Evolutionary conservation across 1,140 invertebrate species (phyloP), one percentile per base, ranked within the genome.

Genomic region (Neelides sp.): DNA sequence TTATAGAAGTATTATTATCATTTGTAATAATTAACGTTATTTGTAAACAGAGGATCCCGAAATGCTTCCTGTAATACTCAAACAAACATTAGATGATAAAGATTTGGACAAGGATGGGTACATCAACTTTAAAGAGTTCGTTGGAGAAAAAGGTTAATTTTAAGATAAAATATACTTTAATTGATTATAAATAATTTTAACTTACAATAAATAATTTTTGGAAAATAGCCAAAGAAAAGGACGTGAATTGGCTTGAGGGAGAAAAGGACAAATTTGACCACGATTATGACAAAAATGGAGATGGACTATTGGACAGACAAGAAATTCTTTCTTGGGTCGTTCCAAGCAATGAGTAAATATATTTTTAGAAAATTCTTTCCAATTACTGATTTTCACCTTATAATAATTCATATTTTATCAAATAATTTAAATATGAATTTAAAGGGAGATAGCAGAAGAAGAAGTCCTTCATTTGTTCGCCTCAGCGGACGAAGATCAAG

Each of bases 381-480:
- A 20, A n/a, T 23, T 19, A 48, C 4, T 46, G n/a, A n/a, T n/a
- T n/a, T n/a, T n/a, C n/a, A n/a, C n/a, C n/a, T n/a, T n/a, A n/a
- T n/a, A 12, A 39, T 22, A 36, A 20, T 39, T 39, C 17, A n/a
- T 43, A 43, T 45, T 52, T 22, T 13, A 37, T 10, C 10, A 7
- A 47, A 26, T 54, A 50, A 24, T 41, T 36, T 48, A 43, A 42
- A 24, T 55, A 60, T 54, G 49, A 55, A 28, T 56, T 68, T 67
- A 13, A 61, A 84, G 81, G 3, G 84, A 90, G 62, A 85, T 92
- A 56, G 90, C 92, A 0, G 73, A 73, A 22, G 85, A 93, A 60
- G 94, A 98, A 71, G 88, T 88, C 1, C 77, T 83, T 44, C 93
- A 98, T 73, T 70, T 98, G 36, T 86, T 97, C 65, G 78, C 78